A percentile compares a stretch with the other conserved stretches of the same genome.
phyloP scores from a whole-genome alignment of 2,113 vertebrate species.

The Lichenostomus cassidix region DNA sequence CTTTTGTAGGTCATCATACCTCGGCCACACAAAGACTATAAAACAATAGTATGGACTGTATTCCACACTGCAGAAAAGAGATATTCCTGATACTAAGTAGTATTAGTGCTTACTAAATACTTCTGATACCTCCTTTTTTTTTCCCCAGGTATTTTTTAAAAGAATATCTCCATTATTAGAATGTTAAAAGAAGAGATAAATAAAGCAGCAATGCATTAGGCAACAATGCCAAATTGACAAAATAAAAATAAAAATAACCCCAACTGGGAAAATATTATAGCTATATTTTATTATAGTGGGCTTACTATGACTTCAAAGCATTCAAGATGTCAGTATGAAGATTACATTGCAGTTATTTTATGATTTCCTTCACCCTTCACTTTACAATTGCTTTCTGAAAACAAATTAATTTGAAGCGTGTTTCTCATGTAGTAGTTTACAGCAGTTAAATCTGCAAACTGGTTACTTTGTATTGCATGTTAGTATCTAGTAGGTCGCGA shows the following conservation, averaged over 20 bases:
- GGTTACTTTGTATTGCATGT: neutral
- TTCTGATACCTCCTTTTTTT: neutral
- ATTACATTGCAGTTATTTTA: neutral
- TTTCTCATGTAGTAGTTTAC: neutral
- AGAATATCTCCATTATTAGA: neutral
- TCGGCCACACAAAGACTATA: neutral
- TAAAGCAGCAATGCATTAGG: neutral
- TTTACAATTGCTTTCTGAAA: neutral
- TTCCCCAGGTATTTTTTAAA: neutral
- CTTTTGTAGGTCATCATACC: neutral
- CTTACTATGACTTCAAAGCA: neutral
- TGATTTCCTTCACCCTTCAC: neutral
- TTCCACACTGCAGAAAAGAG: neutral
- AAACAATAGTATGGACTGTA: neutral
- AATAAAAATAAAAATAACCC: neutral
- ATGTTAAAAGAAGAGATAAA: neutral
- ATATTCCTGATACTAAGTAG: neutral
- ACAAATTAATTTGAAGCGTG: neutral
- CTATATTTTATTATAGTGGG: neutral
- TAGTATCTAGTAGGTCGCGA: neutral
- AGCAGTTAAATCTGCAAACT: neutral
- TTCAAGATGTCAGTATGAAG: neutral
- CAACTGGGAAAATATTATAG: neutral
- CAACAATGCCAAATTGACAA: neutral
- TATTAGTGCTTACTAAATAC: neutral